phyloP scores from a whole-genome alignment of 2,113 vertebrate species.

The human (Homo sapiens) region GRCh38 chrX:148725501-148726000 shows the following conservation, averaged over 20 bases:
- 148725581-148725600: slow-evolving; percentile 53
- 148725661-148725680: slow-evolving; percentile 77
- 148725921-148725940: slow-evolving; percentile 54
- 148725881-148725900: slow-evolving; percentile 73
- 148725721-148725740: slow-evolving; percentile 79
- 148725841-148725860: slow-evolving; percentile 47
- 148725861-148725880: slow-evolving; percentile 27
- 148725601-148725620: slow-evolving; percentile 71
- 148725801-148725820: slow-evolving; percentile 75
- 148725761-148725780: slow-evolving; percentile 80
- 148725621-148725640: slow-evolving; percentile 59
- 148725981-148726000: background rate
- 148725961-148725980: background rate
- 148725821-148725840: slow-evolving; percentile 61
- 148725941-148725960: slow-evolving; percentile 58
- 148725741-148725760: slow-evolving; percentile 82
- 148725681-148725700: slow-evolving; percentile 78
- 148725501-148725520: background rate
- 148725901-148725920: slow-evolving; percentile 73
- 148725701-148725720: slow-evolving; percentile 82
- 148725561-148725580: background rate
- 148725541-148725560: background rate
- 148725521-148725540: background rate
- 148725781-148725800: slow-evolving; percentile 74
- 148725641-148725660: slow-evolving; percentile 72